phyloP scores from a whole-genome alignment of 2,888 invertebrate genomes.

The Cryptocheilus praepositus region DNA sequence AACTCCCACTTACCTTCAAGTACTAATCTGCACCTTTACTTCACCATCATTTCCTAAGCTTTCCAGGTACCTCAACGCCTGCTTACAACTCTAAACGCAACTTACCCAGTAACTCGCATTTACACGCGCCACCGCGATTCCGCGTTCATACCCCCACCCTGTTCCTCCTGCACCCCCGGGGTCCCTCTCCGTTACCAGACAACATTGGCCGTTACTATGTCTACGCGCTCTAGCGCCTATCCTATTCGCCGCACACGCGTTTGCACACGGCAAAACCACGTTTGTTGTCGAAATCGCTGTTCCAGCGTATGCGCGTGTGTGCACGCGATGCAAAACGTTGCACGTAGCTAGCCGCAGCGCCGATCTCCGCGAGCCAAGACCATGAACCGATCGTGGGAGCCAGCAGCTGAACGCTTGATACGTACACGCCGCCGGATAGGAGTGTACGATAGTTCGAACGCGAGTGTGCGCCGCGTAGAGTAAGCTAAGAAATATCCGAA shows the following conservation, averaged over 20 bases:
- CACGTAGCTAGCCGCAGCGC: slow-evolving; percentile 49
- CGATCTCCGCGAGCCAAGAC: slow-evolving; percentile 51
- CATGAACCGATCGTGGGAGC: slow-evolving; percentile 70
- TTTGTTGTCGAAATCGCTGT: too few relatives aligned
- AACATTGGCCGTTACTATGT: slow-evolving; percentile 1
- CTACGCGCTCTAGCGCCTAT: slow-evolving; percentile 1
- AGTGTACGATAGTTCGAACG: too few relatives aligned
- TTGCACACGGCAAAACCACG: too few relatives aligned
- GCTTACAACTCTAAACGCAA: too few relatives aligned
- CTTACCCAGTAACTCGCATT: too few relatives aligned
- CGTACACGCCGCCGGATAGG: too few relatives aligned
- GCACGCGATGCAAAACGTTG: slow-evolving; percentile 40
- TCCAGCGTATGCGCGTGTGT: too few relatives aligned
- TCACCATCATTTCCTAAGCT: too few relatives aligned
- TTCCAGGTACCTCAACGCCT: too few relatives aligned
- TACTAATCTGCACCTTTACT: too few relatives aligned
- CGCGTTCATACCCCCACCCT: slow-evolving; percentile 24
- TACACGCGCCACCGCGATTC: slow-evolving; percentile 40
- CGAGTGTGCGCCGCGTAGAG: background rate
- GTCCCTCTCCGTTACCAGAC: background rate
- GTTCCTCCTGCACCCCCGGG: background rate
- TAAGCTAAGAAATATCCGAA: slow-evolving; percentile 40
- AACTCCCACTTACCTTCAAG: too few relatives aligned
- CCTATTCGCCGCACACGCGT: background rate
- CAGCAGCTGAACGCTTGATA: slow-evolving; percentile 38